Base-by-base conservation (phyloP, 2,797 vertebrate species). In the Sardinella longiceps region DNA sequence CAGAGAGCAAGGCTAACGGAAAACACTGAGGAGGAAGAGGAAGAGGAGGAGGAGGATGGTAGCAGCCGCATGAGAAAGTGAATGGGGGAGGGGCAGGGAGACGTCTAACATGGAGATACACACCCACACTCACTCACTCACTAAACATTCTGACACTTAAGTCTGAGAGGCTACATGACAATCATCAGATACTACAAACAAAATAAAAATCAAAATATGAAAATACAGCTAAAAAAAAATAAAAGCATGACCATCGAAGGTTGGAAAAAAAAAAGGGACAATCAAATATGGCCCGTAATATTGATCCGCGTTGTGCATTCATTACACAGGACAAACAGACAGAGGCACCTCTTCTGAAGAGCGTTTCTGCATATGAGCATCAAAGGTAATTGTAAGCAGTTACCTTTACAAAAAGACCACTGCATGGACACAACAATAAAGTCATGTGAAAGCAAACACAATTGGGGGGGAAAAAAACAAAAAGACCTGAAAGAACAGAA, bases 321-420 rank as follows among this genome's bases (percentile, higher is more conserved):
- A 90, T 93, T 91, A 93, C 92, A 94, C 94, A 94, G 94, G 91
- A 93, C 90, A 92, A 90, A 90, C 90, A 90, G 91, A 92, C 92
- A 92, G 93, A 94, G 94, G 93, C 93, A 94, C 93, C 93, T 92
- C 91, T 91, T 91, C 92, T 92, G 90, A 92, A 94, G 94, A 77
- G 94, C 93, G 93, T 95, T 93, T 94, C 94, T 95, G 95, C 94
- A 93, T 91, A 92, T 93, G 91, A 94, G 94, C 93, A 94, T 93
- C 92, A 93, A 93, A 91, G 70, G 93, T 93, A 91, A 90, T 93
- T 88, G 88, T 91, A 93, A 93, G 93, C 91, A 90, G 89, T 86
- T 88, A 74, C 83, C 86, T 87, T 88, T 90, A 91, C 46, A 77
- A 77, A 63, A 84, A 90, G 91, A 93, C 91, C 91, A 92, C 91